Evolutionary conservation across 2,888 invertebrate genomes (phyloP).

Genomic region (Colostygia pectinataria): DNA sequence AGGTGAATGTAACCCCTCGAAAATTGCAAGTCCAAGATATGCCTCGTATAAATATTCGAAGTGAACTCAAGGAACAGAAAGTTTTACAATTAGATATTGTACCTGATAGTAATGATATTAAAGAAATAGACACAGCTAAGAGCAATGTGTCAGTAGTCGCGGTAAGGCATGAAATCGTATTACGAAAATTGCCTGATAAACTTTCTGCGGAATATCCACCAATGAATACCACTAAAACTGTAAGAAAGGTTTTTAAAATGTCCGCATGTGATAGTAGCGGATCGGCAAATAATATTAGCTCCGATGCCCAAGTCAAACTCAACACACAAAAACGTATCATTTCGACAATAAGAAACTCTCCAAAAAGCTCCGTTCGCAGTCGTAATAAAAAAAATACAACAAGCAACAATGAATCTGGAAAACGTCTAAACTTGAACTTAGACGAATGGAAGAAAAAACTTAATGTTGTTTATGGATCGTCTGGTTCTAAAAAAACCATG

Average conservation of each 20-base stretch:
- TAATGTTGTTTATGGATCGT: conserved; percentile 59
- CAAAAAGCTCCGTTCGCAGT: conserved; percentile 41
- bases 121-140: conserved; percentile 36
- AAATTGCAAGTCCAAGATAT: conserved; percentile 71
- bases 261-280: conserved; percentile 66
- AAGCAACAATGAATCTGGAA: conserved; percentile 43
- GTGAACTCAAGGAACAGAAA: conserved; percentile 74
- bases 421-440: conserved; percentile 46
- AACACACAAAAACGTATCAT: conserved; percentile 43
- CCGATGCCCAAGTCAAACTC: conserved; percentile 46
- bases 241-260: conserved; percentile 65
- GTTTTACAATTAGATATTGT: conserved; percentile 76
- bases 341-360: conserved; percentile 40
- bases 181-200: conserved; percentile 21
- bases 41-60: conserved; percentile 78
- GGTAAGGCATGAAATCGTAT: conserved; percentile 46
- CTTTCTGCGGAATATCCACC: conserved; percentile 18
- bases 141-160: conserved; percentile 63
- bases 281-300: conserved; percentile 59
- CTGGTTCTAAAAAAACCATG: conserved; percentile 39
- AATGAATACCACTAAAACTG: conserved; percentile 31
- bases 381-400: conserved; percentile 37
- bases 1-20: conserved; percentile 34
- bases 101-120: conserved; percentile 50
- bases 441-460: conserved; percentile 70